Evolutionary conservation across 2,888 invertebrate species (phyloP).

Genomic region (Junonia oenone): DNA sequence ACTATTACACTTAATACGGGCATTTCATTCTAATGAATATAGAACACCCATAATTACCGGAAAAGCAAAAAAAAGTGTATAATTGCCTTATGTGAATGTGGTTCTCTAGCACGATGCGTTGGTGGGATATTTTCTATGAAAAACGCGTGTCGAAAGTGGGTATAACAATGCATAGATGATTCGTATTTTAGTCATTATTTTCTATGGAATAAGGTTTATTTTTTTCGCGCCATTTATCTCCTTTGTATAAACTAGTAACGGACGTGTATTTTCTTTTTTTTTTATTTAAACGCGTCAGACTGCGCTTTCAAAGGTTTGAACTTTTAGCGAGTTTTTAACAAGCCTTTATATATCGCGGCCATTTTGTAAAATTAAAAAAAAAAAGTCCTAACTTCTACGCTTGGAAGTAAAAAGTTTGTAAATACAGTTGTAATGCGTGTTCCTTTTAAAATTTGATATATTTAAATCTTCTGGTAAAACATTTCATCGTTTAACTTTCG

Average conservation of each 20-base stretch:
- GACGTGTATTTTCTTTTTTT: not conserved
- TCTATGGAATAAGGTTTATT: not conserved
- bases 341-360: not conserved
- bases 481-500: not conserved
- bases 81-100: not conserved
- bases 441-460: not conserved
- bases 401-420: not conserved
- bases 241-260: not conserved
- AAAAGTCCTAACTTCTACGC: not conserved
- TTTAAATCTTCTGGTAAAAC: not conserved
- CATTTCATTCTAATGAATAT: not conserved
- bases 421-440: not conserved
- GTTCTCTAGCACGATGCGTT: not conserved
- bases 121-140: not conserved
- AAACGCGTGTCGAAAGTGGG: not conserved
- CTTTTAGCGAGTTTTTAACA: not conserved
- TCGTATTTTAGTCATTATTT: not conserved
- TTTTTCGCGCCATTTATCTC: not conserved
- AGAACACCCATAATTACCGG: not conserved
- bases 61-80: not conserved
- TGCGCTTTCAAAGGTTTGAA: constrained; percentile 2
- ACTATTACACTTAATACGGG: not conserved
- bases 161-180: not conserved
- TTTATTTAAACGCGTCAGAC: constrained; percentile 1
- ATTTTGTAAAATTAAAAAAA: not conserved